Base-by-base conservation (phyloP, 2,797 vertebrate genomes). In the Sibirionetta formosa region DNA sequence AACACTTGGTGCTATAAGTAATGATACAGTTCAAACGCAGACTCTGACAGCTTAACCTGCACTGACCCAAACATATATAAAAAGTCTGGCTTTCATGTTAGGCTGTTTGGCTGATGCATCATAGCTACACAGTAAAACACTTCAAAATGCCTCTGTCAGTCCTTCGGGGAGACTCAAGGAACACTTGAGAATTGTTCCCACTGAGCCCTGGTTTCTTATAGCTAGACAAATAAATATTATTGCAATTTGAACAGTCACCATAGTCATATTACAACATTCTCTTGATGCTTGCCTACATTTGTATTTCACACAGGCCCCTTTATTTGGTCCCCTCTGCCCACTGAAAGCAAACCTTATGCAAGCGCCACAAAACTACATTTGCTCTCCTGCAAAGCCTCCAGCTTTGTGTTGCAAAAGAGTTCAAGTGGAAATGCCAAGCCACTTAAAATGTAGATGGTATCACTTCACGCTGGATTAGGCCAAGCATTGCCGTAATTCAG, bases 41-140 rank as follows among this genome's bases (percentile, higher is more conserved):
- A 42, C 80, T 95, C 87, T 72, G 89, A 79, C 3, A 0, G 82
- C 70, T 93, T 79, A 94, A 90, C 95, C 94, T 92, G 81, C 71
- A 11, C 90, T 92, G 94, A 92, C 94, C 93, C 71, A 76, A 81
- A 90, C 60, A 80, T 73, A 33, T 23, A 90, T 82, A 93, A 94
- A 60, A 81, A 7, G 87, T 33, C 69, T 50, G 70, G 12, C 61
- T 88, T 84, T 76, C 50, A 5, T 56, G 14, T 56, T 33, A 7
- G 65, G 2, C 94, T 79, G 42, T 58, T 58, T 4, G 69, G 42
- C 79, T 84, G 82, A 44, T 78, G 73, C 58, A 91, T 53, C 92
- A 31, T 1, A 79, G 69, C 58, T n/a, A 69, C 46, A 56, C 15
- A 82, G 51, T 19, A 82, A 69, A 94, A 83, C 7, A 70, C 40